Base-by-base conservation (phyloP, 2,888 invertebrate species). In the Ceraclea dissimilis region DNA sequence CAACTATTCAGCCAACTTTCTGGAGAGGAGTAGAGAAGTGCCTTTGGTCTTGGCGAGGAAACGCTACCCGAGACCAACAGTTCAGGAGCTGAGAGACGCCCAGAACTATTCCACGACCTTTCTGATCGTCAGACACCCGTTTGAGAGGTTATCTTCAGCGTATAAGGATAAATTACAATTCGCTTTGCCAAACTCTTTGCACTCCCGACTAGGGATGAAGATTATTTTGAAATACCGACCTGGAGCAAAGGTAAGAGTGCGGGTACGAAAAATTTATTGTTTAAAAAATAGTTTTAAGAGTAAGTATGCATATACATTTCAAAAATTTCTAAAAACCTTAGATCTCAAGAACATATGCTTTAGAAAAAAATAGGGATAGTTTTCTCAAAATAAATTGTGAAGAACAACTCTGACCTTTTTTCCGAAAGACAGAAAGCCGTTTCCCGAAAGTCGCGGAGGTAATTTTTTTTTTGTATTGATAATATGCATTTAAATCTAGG, bases 101-200 rank as follows among this genome's bases (percentile, higher is more conserved):
- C 83, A 90, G 69, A 82, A 83, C 64, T 84, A 85, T 68, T 89
- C 89, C 54, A 79, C 88, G 63, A 86, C 90, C 58, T 90, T 91
- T 71, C 76, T 91, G 61, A 90, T 91, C 62, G 89, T 88, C 6
- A 78, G 90, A 63, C 90, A 91, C 74, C 90, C 90, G 1, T 78
- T 91, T 63, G 90, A 91, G 69, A 78, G 86, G 65, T 75, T 91
- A 60, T 80, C 90, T 56, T 90, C 90, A 52, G 90, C 88, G 53
- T 91, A 90, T 69, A 83, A 88, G 65, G 90, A 91, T 69, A 91
- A 91, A 75, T 82, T 95, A 64, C 85, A 89, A 58, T 88, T 86
- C 67, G 87, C 90, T 48, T 78, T 90, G 70, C 90, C 90, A 1
- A 86, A 88, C 68, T 88, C 90, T 18, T 83, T 87, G 67, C 90